Evolutionary conservation across 2,888 invertebrate species (phyloP).

Genomic region (Drosophila lutescens): DNA sequence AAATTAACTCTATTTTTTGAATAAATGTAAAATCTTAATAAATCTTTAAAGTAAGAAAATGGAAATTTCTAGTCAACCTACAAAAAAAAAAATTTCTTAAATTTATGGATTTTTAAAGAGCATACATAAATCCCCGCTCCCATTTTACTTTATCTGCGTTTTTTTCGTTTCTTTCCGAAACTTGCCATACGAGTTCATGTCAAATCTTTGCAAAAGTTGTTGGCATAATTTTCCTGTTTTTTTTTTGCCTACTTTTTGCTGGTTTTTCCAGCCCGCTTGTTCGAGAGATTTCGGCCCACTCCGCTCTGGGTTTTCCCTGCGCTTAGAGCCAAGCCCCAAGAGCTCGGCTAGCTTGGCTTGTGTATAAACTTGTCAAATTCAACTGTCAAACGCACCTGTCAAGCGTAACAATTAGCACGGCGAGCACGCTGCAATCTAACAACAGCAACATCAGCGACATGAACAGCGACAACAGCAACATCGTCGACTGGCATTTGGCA

Average conservation of each 20-base stretch:
- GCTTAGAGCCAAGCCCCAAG: slow-evolving; percentile 20
- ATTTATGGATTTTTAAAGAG: not conserved
- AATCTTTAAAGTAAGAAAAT: no score
- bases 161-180: not conserved
- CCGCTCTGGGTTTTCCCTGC: slow-evolving; percentile 8
- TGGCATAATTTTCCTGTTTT: slow-evolving; percentile 38
- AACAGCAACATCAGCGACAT: slow-evolving; percentile 6
- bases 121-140: not conserved
- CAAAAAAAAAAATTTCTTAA: no score
- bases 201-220: slow-evolving; percentile 41
- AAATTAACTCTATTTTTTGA: no score
- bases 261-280: slow-evolving; percentile 9
- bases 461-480: slow-evolving; percentile 14
- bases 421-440: slow-evolving; percentile 36
- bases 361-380: slow-evolving; percentile 75
- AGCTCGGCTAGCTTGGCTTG: slow-evolving; percentile 35
- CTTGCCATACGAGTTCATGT: slow-evolving; percentile 30
- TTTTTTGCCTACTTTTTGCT: not conserved
- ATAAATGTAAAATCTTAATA: no score
- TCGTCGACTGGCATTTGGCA: slow-evolving; percentile 46
- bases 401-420: slow-evolving; percentile 76
- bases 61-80: no score
- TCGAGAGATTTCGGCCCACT: slow-evolving; percentile 27
- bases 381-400: slow-evolving; percentile 79
- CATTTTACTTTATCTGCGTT: not conserved